Base-by-base conservation (phyloP, 2,888 invertebrate genomes). In the Pristionchus maxplancki region DNA sequence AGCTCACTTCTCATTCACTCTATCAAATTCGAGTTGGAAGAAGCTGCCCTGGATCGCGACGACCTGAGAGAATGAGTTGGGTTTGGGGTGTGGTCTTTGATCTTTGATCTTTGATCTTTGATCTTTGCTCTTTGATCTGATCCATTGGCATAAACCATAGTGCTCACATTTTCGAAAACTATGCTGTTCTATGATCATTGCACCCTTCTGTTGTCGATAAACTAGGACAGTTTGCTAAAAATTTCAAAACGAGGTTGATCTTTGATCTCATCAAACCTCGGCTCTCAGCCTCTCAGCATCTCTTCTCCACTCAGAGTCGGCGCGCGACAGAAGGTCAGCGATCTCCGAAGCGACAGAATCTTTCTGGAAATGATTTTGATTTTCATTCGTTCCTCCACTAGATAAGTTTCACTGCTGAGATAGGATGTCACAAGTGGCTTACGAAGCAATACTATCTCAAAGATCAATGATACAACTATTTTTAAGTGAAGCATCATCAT, bases 11-110 rank as follows among this genome's bases (percentile, higher is more conserved):
- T 93, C 93, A 89, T 92, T 90, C 88, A 94, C 90, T 86, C 93
- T 88, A 87, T 94, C 93, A 81, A 91, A 91, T 88, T 94, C 94
- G 34, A 92, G 88, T 89, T 92, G 93, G 92, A 94, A 93, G 90
- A 94, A 94, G 90, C 91, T 92, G 87, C 91, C 92, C 83, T 93
- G 91, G 89, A 93, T 93, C 89, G 91, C 91, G 88, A 89, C 92
- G 86, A 93, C 90, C 88, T 89, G 71, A 20, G 37, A 85, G 6
- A 8, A 15, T 1, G 24, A 24, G 37, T 81, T 40, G 58, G 17
- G 3, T 17, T 24, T 62, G 40, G 15, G 9, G 28, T 3, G 31
- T 40, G 44, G 9, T 40, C 62, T 40, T 50, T 48, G 48, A 87
- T 71, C 34, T 1, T 50, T 37, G 34, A 34, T 31, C n/a, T 86